Evolutionary conservation across 2,797 vertebrate genomes (phyloP), one percentile per base, ranked within the genome.

Genomic region (Furcifer pardalis): DNA sequence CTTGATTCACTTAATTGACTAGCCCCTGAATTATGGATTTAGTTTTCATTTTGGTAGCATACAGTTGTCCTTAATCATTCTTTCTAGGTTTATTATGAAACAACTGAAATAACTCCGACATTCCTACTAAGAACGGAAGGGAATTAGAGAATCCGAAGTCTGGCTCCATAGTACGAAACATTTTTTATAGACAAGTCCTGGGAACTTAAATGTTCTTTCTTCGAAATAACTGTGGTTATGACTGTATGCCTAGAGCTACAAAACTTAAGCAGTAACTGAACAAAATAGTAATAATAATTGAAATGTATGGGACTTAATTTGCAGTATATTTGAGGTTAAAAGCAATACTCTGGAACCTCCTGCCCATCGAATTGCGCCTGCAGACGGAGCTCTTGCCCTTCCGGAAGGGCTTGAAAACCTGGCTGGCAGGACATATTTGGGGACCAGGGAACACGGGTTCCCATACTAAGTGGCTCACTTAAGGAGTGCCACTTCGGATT

Each of bases 201-300:
- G 12, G 32, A 65, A 77, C 52, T 71, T 77, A 59, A 32, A 25
- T 62, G 42, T 62, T 77, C 44, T n/a, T 62, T n/a, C 52, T 49
- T 63, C 82, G 37, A 81, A 75, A 81, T 60, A 60, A 27, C 78
- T 68, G 40, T 83, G 82, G 82, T 85, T 85, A 8, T 27, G 68
- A 27, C 44, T 23, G 44, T 81, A 40, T 80, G 78, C 62, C 17
- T 60, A 30, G 42, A 60, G 46, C 60, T n/a, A 46, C 71, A 42
- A 35, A 66, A 35, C 37, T n/a, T n/a, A 35, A 68, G 46, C 62
- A 35, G 13, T 75, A 6, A 17, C 42, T 68, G 49, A 81, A 46
- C 3, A 44, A 37, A 59, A 65, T n/a, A n/a, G n/a, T n/a, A 52
- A 52, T 52, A 49, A 27, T 23, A n/a, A 35, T 10, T 27, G n/a